Conservation (phyloP, 23 tunicate species). For the Styela clava region DNA sequence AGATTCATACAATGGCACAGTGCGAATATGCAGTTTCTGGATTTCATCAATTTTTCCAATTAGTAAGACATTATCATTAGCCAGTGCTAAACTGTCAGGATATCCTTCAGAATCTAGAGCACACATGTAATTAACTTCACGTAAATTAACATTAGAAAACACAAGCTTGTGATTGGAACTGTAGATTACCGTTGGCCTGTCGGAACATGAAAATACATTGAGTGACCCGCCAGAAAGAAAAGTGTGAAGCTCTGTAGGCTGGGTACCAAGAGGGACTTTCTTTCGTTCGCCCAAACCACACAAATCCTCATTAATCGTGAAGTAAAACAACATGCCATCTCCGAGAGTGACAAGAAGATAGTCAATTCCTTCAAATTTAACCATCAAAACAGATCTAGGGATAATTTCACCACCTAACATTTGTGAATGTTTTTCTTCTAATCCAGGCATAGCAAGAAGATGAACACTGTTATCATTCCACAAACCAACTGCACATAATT, state of each 20-base stretch:
- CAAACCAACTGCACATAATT: constrained; percentile 85
- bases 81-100: constrained; percentile 92
- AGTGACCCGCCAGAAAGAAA: constrained; percentile 69
- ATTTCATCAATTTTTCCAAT: constrained; percentile 98
- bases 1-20: constrained; percentile 84
- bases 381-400: constrained; percentile 87
- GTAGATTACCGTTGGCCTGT: constrained; percentile 95
- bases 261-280: constrained; percentile 89
- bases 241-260: constrained; percentile 74
- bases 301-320: constrained; percentile 41
- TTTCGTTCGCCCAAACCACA: constrained; percentile 67
- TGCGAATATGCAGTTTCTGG: constrained; percentile 95
- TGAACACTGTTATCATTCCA: constrained; percentile 93
- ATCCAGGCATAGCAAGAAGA: constrained; percentile 46
- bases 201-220: constrained; percentile 94
- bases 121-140: constrained; percentile 97
- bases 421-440: constrained; percentile 63
- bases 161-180: constrained; percentile 96
- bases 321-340: constrained; percentile 86
- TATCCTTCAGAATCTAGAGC: constrained; percentile 97
- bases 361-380: constrained; percentile 71
- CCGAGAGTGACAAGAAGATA: constrained; percentile 92
- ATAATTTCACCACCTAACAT: constrained; percentile 88
- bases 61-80: constrained; percentile 78
- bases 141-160: constrained; percentile 85